Evolutionary conservation across 2,888 invertebrate species (phyloP).

Genomic region (Netelia fuscicornis): DNA sequence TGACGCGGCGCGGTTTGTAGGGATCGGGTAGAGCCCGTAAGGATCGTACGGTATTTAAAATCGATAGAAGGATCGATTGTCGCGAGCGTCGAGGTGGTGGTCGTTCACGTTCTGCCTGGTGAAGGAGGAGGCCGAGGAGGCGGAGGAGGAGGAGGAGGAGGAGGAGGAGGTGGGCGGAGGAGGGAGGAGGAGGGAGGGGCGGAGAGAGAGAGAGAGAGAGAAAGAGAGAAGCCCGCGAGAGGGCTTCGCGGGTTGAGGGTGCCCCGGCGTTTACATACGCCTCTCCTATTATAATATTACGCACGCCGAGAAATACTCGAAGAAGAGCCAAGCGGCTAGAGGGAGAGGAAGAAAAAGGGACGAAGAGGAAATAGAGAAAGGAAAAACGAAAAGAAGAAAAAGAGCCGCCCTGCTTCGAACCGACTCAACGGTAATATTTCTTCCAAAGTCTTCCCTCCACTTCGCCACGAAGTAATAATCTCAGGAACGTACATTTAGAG

Average conservation of each 20-base stretch:
- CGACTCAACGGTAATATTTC: conserved; percentile 35
- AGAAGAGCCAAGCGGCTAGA: neutral
- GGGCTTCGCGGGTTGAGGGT: conserved; percentile 58
- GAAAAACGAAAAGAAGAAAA: neutral
- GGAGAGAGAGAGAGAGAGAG: neutral
- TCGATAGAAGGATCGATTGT: conserved; percentile 57
- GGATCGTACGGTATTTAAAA: conserved; percentile 56
- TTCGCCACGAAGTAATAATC: conserved; percentile 5
- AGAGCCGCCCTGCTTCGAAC: neutral
- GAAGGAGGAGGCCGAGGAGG: conserved; percentile 42
- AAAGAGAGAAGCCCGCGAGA: conserved; percentile 7
- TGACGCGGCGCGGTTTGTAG: conserved; percentile 76
- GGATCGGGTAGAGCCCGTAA: conserved; percentile 61
- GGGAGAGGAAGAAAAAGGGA: neutral
- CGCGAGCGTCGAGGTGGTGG: conserved; percentile 40
- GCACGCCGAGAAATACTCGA: conserved; percentile 6
- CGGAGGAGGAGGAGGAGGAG: conserved; percentile 26
- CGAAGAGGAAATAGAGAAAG: conserved; percentile 9
- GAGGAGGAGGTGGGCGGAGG: conserved; percentile 9
- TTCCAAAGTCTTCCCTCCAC: conserved; percentile 54
- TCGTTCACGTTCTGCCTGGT: conserved; percentile 34
- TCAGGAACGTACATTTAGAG: conserved; percentile 15
- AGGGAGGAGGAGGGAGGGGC: conserved; percentile 8
- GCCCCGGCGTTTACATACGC: conserved; percentile 22
- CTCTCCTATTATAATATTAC: conserved; percentile 31